phyloP scores from a whole-genome alignment of 2,888 invertebrate species.

The Sycophila texana region DNA sequence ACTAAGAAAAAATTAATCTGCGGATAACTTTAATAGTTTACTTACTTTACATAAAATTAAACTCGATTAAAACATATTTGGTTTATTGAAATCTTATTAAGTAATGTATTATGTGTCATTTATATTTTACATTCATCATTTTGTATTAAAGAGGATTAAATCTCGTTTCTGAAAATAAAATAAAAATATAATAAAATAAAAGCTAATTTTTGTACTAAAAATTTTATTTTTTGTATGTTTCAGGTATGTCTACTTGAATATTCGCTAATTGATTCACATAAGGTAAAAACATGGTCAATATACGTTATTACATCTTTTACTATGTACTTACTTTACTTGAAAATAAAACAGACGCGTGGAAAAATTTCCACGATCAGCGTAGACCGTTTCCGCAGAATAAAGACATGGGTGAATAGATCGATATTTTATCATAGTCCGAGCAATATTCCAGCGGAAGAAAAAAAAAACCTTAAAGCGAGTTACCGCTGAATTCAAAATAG shows the following conservation, averaged over 20 bases:
- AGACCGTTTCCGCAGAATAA: not conserved
- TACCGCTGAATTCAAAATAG: slow-evolving; percentile 46
- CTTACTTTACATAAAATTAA: too few relatives aligned
- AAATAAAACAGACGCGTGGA: not conserved
- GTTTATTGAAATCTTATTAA: not conserved
- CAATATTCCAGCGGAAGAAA: slow-evolving; percentile 31
- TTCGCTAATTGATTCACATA: not conserved
- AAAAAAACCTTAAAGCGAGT: slow-evolving; percentile 1
- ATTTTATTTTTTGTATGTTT: slow-evolving; percentile 38
- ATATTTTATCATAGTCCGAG: slow-evolving; percentile 38
- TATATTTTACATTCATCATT: too few relatives aligned
- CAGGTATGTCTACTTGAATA: slow-evolving; percentile 35
- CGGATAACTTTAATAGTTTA: too few relatives aligned
- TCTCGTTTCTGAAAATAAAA: not conserved
- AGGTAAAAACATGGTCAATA: too few relatives aligned
- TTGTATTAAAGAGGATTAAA: too few relatives aligned
- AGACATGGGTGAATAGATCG: slow-evolving; percentile 6
- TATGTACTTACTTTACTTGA: too few relatives aligned
- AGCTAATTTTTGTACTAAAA: too few relatives aligned
- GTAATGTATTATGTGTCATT: too few relatives aligned
- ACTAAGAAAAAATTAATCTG: too few relatives aligned
- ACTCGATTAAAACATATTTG: too few relatives aligned
- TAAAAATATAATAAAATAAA: slow-evolving; percentile 7
- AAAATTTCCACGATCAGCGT: not conserved
- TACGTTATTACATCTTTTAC: too few relatives aligned